Conservation (phyloP, 2,888 invertebrate species). For the Zaprionus obscuricornis region DNA sequence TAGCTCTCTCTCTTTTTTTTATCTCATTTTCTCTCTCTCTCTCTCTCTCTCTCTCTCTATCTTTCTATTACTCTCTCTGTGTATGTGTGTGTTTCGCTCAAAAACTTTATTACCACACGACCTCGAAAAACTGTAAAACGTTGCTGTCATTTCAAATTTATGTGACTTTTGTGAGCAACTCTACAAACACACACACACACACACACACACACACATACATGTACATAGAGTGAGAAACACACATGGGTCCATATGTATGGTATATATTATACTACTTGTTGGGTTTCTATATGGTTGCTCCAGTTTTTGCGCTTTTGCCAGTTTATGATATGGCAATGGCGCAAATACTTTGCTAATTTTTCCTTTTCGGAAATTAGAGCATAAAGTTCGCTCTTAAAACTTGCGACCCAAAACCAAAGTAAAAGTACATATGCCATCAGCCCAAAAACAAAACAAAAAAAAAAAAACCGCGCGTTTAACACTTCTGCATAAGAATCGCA, state of each 20-base stretch:
- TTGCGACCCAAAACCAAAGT: slow-evolving; percentile 40
- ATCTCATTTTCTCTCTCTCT: background rate
- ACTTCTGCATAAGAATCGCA: slow-evolving; percentile 67
- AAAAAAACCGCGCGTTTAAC: slow-evolving; percentile 67
- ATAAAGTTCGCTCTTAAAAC: slow-evolving; percentile 72
- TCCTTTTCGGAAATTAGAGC: slow-evolving; percentile 75
- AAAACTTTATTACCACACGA: slow-evolving; percentile 67
- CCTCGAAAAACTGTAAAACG: slow-evolving; percentile 74
- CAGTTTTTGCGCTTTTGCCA: slow-evolving; percentile 46
- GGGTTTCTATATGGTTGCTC: slow-evolving; percentile 33
- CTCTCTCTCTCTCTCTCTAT: background rate
- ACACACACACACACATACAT: slow-evolving; percentile 9
- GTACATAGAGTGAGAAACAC: background rate
- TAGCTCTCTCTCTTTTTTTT: too few species aligned
- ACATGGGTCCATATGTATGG: slow-evolving; percentile 1
- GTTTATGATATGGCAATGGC: slow-evolving; percentile 74
- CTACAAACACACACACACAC: slow-evolving; percentile 13
- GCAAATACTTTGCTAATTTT: slow-evolving; percentile 76
- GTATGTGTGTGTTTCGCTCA: slow-evolving; percentile 19
- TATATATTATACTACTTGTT: too few species aligned
- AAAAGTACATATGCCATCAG: slow-evolving; percentile 35
- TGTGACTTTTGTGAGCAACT: slow-evolving; percentile 73
- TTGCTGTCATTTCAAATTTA: slow-evolving; percentile 76
- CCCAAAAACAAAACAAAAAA: too few species aligned
- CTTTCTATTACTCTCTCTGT: slow-evolving; percentile 18